These are phyloP conservation scores for Aviceda subcristata DNA, from an alignment of 2,113 vertebrate genomes.

Conservation along the genomic window DNA sequence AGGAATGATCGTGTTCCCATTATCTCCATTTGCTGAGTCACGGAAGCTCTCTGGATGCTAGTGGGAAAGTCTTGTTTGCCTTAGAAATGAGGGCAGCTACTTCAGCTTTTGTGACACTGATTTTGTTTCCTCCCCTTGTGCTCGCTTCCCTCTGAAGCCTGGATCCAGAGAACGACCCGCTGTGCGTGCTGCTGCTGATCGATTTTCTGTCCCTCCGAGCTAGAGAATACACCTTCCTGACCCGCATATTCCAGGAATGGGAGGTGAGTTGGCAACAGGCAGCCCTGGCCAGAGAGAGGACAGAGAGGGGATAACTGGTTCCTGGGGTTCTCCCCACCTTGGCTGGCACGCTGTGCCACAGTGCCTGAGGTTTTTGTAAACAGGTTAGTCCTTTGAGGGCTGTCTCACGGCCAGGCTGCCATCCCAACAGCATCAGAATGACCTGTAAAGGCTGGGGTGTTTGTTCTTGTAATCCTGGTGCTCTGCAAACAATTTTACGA, in stretches of 20 bases:
- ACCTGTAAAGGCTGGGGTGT: not conserved
- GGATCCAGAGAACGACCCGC: constrained; percentile 90
- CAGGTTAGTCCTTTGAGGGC: not conserved
- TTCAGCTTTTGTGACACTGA: not conserved
- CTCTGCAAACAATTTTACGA: not conserved
- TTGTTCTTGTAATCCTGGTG: not conserved
- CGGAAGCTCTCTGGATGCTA: not conserved
- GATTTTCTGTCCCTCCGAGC: constrained; percentile 91
- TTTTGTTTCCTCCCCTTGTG: not conserved
- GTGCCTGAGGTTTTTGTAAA: not conserved
- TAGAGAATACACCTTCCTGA: constrained; percentile 83
- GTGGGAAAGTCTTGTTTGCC: not conserved
- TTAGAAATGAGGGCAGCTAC: not conserved
- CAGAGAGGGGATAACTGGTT: not conserved
- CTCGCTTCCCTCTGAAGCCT: constrained; percentile 71
- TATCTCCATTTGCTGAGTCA: not conserved
- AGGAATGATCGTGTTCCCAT: accelerated
- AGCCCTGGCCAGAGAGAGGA: not conserved
- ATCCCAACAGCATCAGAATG: accelerated
- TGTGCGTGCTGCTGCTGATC: constrained; percentile 89
- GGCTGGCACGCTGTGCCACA: not conserved
- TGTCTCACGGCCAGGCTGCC: not conserved
- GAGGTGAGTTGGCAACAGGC: constrained; percentile 78
- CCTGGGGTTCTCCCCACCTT: not conserved
- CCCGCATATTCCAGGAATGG: constrained; percentile 89